These are phyloP conservation scores for Calameuta idolon DNA, from an alignment of 2,888 invertebrate genomes.

Conservation along the genomic window DNA sequence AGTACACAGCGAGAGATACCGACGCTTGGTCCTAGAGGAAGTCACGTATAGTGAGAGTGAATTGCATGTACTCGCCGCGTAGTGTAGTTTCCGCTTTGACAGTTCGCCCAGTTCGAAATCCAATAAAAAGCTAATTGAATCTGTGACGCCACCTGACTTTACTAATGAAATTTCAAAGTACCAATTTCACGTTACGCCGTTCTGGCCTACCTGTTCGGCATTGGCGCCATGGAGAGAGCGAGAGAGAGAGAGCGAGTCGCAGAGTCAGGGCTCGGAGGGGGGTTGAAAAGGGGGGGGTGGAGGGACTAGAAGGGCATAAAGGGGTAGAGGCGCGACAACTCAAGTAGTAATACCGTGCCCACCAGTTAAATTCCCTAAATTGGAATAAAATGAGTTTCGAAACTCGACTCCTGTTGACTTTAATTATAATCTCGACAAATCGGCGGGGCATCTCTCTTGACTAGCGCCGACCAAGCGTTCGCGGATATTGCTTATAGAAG, in stretches of 20 bases:
- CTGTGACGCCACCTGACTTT: conserved; percentile 66
- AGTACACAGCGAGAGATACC: no score
- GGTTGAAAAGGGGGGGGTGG: no score
- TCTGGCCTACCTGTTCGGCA: conserved; percentile 48
- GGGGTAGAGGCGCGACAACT: conserved; percentile 31
- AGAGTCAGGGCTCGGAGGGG: no score
- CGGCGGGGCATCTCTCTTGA: not conserved
- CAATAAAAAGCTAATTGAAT: conserved; percentile 67
- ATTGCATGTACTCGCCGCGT: conserved; percentile 32
- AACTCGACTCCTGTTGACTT: conserved; percentile 8
- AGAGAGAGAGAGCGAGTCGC: no score
- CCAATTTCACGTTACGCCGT: conserved; percentile 65
- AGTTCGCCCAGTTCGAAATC: conserved; percentile 64
- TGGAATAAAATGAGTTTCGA: conserved; percentile 53
- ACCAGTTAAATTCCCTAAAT: conserved; percentile 48
- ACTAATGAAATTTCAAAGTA: conserved; percentile 67
- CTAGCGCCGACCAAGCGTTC: not conserved
- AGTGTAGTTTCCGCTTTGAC: conserved; percentile 58
- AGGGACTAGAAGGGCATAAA: no score
- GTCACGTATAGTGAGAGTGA: not conserved
- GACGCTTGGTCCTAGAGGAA: no score
- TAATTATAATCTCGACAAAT: conserved; percentile 14
- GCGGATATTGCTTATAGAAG: not conserved
- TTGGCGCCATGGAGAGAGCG: no score
- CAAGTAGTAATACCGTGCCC: conserved; percentile 47